Evolutionary conservation across 2,888 invertebrate genomes (phyloP), one percentile per base, ranked within the genome.

Genomic region (Cerastis rubricosa): DNA sequence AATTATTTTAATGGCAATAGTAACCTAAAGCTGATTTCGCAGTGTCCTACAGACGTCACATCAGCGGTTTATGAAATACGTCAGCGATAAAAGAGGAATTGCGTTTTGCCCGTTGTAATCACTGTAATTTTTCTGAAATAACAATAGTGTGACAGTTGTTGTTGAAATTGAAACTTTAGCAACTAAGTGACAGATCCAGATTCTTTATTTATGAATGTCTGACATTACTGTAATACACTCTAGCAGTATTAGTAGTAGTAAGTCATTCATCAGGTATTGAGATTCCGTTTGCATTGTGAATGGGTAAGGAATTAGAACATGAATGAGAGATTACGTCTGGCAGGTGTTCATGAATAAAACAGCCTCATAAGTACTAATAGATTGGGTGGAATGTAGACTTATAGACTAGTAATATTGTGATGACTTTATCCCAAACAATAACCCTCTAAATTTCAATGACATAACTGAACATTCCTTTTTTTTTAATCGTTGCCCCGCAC

Each of bases 251-350:
- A 6, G n/a, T 14, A 51, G n/a, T 49, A 66, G 40, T 75, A 45
- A 75, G 57, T 78, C 47, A 75, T 79, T 83, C 59, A 79, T 83
- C 35, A 64, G 61, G 35, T 71, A 71, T 74, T 69, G n/a, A 47
- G 71, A 66, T 73, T 54, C 35, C 17, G 72, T 79, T 73, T 71
- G 57, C 70, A 75, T 73, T 83, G 64, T 59, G n/a, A 65, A 71
- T 73, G n/a, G 64, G n/a, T 29, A 54, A 64, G 70, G 66, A 78
- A 75, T 83, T 81, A 54, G 66, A 45, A 6, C 64, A 49, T 83
- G 61, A 73, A 79, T 76, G 43, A 29, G 57, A 67, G 43, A 83
- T 83, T 67, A 73, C 67, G 11, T 40, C 40, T 79, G 51, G 25
- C 67, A n/a, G 67, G 9, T 9, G 35, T 14, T 76, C 47, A 61